Evolutionary conservation across 2,888 invertebrate species (phyloP).

Genomic region (Andrena fulva): DNA sequence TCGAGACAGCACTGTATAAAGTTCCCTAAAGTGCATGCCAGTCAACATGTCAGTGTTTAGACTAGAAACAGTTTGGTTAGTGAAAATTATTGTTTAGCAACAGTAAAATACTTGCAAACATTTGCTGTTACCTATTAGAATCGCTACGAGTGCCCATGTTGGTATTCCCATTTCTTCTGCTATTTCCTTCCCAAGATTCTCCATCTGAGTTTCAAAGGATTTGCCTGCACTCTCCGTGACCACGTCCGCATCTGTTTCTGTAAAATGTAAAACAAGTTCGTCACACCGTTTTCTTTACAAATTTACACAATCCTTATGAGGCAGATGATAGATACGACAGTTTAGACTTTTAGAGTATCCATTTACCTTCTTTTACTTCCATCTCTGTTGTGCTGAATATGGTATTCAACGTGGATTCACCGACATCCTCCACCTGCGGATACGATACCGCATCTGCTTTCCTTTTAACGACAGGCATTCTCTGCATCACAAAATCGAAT

Average conservation of each 20-base stretch:
- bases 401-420: slow-evolving; percentile 64
- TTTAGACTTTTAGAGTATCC: not conserved
- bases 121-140: slow-evolving; percentile 89
- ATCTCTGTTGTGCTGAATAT: slow-evolving; percentile 53
- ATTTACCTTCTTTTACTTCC: slow-evolving; percentile 68
- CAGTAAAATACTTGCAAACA: not conserved
- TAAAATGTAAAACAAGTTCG: slow-evolving; percentile 7
- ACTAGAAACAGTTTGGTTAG: not conserved
- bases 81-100: not conserved
- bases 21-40: not conserved
- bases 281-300: not conserved
- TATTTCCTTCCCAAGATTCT: slow-evolving; percentile 87
- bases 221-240: slow-evolving; percentile 64
- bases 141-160: slow-evolving; percentile 93
- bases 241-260: slow-evolving; percentile 67
- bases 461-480: slow-evolving; percentile 79
- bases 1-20: not conserved
- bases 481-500: slow-evolving; percentile 62
- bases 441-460: slow-evolving; percentile 51
- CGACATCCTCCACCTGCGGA: not conserved
- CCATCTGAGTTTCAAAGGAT: slow-evolving; percentile 82
- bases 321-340: not conserved
- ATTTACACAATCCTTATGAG: not conserved
- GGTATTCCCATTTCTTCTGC: slow-evolving; percentile 92
- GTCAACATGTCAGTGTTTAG: not conserved